Conservation (phyloP, 2,797 vertebrate genomes). For the Anomalospiza imberbis region DNA sequence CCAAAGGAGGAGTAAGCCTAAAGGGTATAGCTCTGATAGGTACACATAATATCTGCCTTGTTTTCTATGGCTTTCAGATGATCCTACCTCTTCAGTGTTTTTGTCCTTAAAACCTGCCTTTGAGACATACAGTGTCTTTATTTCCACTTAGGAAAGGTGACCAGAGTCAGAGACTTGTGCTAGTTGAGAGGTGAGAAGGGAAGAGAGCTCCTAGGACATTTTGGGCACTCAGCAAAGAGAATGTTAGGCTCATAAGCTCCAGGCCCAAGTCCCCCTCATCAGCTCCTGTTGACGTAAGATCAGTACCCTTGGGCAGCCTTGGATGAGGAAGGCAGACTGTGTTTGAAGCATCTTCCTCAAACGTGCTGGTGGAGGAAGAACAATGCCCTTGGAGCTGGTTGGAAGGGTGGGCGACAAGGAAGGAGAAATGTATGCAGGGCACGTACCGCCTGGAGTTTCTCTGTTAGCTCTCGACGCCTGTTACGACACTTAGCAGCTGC, state of each 20-base stretch:
- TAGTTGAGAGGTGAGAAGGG: background rate
- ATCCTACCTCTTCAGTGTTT: background rate
- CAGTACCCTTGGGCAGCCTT: background rate
- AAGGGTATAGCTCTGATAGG: background rate
- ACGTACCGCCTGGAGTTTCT: conserved; percentile 96
- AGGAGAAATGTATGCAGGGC: background rate
- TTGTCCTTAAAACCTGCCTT: background rate
- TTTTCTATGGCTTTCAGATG: background rate
- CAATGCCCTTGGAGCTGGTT: background rate
- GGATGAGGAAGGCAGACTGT: background rate
- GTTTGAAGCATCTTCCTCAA: background rate
- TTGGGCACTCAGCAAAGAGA: background rate
- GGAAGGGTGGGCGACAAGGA: background rate
- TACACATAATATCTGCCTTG: background rate
- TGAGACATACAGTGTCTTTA: background rate
- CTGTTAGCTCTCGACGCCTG: conserved; percentile 93
- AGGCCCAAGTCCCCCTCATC: background rate
- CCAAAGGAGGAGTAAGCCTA: background rate
- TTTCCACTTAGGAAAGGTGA: background rate
- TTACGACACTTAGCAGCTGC: conserved; percentile 98
- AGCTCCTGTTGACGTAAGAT: background rate
- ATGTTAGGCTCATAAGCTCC: background rate
- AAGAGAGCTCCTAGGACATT: background rate
- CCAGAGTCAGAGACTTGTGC: background rate
- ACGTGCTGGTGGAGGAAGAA: background rate